Base-by-base conservation (phyloP, 2,888 invertebrate genomes). In the Synanthedon andrenaeformis region DNA sequence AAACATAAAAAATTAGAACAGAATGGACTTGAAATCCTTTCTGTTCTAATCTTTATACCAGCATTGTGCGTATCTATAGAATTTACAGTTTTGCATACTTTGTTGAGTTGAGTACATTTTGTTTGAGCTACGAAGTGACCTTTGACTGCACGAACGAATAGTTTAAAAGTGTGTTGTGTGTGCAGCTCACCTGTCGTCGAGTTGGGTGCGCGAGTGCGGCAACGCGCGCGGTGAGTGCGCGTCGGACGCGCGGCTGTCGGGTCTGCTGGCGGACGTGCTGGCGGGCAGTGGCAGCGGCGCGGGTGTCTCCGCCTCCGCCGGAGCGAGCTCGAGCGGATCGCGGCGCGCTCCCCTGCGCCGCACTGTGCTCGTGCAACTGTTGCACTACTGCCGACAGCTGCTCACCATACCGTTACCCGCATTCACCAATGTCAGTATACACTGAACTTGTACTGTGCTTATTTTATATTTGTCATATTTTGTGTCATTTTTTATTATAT, bases 261-360 rank as follows among this genome's bases (percentile, higher is more conserved):
- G 94, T 55, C 83, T 94, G 60, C 93, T 95, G 79, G 93, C 94
- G 2, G 93, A 77, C 89, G 92, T 71, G 73, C 70, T 78, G 67
- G 75, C 73, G 87, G 91, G 59, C 89, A 91, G 53, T 89, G 91
- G 85, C 89, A 90, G 69, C 83, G 91, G 61, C 72, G 59, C 87
- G 89, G 52, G 89, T 92, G 58, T 23, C 89, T 90, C 56, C 76
- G 92, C 49, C 76, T 3, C 17, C 50, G 35, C 72, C 87, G 50
- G 17, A 19, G 14, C 12, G 61, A 83, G 89, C 55, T 56, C 54
- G 87, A 91, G 59, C 89, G 28, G 52, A 41, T 12, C 55, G 8
- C 72, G 91, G 83, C 53, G 92, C 4, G 75, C 80, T 19, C 82
- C 93, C 42, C 91, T 92, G 51, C 92, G 93, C 76, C 92, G 92